Base-by-base conservation (phyloP, 2,888 invertebrate genomes). In the Synergus gifuensis region DNA sequence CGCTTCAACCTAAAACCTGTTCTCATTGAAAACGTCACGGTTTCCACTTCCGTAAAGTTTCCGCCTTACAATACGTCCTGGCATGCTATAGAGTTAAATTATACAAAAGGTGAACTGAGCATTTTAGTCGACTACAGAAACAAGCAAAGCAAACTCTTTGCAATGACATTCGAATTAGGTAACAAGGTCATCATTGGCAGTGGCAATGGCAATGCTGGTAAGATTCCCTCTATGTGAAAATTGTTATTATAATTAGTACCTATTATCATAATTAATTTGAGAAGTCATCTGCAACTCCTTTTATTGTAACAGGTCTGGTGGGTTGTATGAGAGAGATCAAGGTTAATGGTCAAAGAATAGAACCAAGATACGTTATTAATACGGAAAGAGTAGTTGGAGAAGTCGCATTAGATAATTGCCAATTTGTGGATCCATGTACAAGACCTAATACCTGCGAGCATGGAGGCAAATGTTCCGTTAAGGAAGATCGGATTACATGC, bases 371-470 rank as follows among this genome's bases (percentile, higher is more conserved):
- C 87, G 95, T 98, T 76, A 95, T 97, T 84, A 96, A 97, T 90
- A 96, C 97, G 5, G 96, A 97, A 87, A 93, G 97, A 83, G 96
- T 96, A 1, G 96, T 97, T 0, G 98, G 98, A 4, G 97, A 97
- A 92, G 97, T 98, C 14, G 97, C 98, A 0, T 93, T 98, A 83
- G 98, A 98, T 88, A 97, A 98, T 89, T 98, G 98, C 90, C 95
- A 96, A 89, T 96, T 98, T 89, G 96, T 98, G 1, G 97, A 98
- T 92, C 97, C 98, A 0, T 98, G 98, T 89, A 96, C 96, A 58
- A 93, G 97, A 82, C 98, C 98, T 0, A 97, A 98, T 87, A 97
- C 97, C 66, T 98, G 98, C 89, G 98, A 98, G 88, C 98, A 98
- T 90, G 97, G 96, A 1, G 98, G 98, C 0, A 95, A 96, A 87